Base-by-base conservation (phyloP, 2,113 vertebrate species). In the Harpagus bidentatus region DNA sequence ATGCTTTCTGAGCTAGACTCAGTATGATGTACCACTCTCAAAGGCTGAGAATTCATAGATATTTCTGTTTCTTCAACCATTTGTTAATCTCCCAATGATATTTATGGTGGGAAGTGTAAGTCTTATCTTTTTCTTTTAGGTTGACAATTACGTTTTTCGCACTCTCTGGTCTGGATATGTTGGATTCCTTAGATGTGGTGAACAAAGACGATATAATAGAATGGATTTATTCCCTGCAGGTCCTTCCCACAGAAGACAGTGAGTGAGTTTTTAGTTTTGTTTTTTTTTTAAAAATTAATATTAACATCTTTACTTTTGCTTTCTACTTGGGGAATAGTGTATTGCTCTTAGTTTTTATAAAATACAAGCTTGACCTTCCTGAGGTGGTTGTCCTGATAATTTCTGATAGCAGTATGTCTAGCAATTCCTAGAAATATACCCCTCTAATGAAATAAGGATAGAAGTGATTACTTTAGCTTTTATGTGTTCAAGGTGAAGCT, bases 151-250 rank as follows among this genome's bases (percentile, higher is more conserved):
- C 99, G 21, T 99, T 99, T 96, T 99, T 99, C 91, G 98, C 99
- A 5, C 98, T 99, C 58, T 99, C 99, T 63, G 99, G 99, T 38
- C 98, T 99, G 59, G 99, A 99, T 95, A 99, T 99, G 94, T 97
- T 99, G 96, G 99, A 99, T 83, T 98, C 99, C 79, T 98, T 99
- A 96, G 98, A 99, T 96, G 98, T 98, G 84, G 98, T 99, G 63
- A 99, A 99, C 93, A 99, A 98, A 91, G 97, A 98, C 34, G 83
- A 97, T 34, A 98, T 99, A 96, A 99, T 99, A 90, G 99, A 99
- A 95, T 99, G 99, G 99, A 99, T 99, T 95, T 99, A 99, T 97
- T 99, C 99, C 21, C 97, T 99, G 42, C 99, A 99, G 88, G 99
- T 99, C 87, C 98, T 99, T 93, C 99, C 99, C 88, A 98, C 99